A percentile compares a stretch with the other conserved stretches of the same genome.
Conservation (phyloP, 2,888 invertebrate species). For the Zygothrica quintamaculata region DNA sequence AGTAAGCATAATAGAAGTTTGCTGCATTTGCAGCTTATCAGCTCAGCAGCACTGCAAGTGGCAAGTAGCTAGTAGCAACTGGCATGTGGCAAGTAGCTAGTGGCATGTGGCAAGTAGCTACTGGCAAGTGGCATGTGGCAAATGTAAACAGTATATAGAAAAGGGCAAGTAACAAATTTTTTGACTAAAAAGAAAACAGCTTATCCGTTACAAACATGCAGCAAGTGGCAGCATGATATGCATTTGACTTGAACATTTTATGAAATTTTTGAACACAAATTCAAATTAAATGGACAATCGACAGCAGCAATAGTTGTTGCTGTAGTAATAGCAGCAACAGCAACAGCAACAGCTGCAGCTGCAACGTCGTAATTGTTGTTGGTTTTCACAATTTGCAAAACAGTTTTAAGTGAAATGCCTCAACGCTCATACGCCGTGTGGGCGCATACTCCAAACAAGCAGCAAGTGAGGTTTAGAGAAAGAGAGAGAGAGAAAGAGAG, state of each 20-base stretch:
- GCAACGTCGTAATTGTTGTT: conserved; percentile 14
- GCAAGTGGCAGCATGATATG: conserved; percentile 25
- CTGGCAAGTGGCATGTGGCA: conserved; percentile 1
- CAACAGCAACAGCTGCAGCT: conserved; percentile 14
- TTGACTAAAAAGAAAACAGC: conserved; percentile 16
- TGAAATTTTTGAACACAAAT: conserved; percentile 47
- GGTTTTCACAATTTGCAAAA: conserved; percentile 40
- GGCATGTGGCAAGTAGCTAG: conserved; percentile 19
- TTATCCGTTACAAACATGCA: conserved; percentile 50
- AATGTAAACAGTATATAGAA: conserved; percentile 37
- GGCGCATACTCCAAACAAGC: conserved; percentile 9
- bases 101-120: conserved; percentile 8
- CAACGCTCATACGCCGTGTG: conserved; percentile 54
- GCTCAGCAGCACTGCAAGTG: conserved; percentile 41
- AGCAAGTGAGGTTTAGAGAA: too few relatives aligned
- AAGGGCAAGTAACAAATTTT: conserved; percentile 31
- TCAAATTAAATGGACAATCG: conserved; percentile 58
- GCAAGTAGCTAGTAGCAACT: conserved; percentile 2
- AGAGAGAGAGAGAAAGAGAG: too few relatives aligned
- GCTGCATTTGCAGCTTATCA: conserved; percentile 56
- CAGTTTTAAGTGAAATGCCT: conserved; percentile 52
- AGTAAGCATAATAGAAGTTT: conserved; percentile 31
- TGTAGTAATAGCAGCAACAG: conserved; percentile 6
- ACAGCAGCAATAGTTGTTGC: conserved; percentile 15
- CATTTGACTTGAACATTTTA: conserved; percentile 32